phyloP scores from a whole-genome alignment of 2,888 invertebrate species.

The Cyrtodaria siliqua region DNA sequence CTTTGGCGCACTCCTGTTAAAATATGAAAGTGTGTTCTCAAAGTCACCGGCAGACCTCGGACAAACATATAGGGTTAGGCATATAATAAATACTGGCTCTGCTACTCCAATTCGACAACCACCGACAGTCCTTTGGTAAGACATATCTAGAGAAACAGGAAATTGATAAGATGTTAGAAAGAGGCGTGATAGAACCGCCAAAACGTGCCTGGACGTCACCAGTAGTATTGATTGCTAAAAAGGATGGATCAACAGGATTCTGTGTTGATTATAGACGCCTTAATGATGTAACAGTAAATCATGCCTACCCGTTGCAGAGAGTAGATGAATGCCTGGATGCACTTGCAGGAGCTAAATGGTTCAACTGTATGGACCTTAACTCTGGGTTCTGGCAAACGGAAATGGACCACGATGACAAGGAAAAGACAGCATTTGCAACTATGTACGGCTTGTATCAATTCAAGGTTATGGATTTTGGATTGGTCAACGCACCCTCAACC shows the following conservation, averaged over 20 bases:
- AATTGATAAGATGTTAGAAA: slow-evolving; percentile 35
- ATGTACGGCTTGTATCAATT: slow-evolving; percentile 51
- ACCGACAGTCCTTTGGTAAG: slow-evolving; percentile 33
- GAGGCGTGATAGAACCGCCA: slow-evolving; percentile 35
- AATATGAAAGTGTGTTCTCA: slow-evolving; percentile 35
- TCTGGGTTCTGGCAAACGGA: slow-evolving; percentile 61
- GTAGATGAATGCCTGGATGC: slow-evolving; percentile 60
- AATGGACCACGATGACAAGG: slow-evolving; percentile 42
- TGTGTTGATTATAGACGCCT: slow-evolving; percentile 43
- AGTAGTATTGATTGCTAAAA: slow-evolving; percentile 41
- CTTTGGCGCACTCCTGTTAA: slow-evolving; percentile 5
- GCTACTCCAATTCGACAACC: slow-evolving; percentile 33
- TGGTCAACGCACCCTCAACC: slow-evolving; percentile 59
- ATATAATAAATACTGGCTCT: slow-evolving; percentile 40
- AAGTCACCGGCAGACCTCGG: slow-evolving; percentile 41
- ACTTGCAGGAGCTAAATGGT: slow-evolving; percentile 49
- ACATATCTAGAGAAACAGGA: slow-evolving; percentile 25
- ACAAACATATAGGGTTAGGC: slow-evolving; percentile 25
- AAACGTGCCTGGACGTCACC: slow-evolving; percentile 51
- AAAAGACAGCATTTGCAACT: slow-evolving; percentile 60
- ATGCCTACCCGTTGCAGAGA: slow-evolving; percentile 46
- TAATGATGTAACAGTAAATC: slow-evolving; percentile 48
- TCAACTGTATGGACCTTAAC: slow-evolving; percentile 56
- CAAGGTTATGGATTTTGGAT: slow-evolving; percentile 51
- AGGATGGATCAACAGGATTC: slow-evolving; percentile 44